These are phyloP conservation scores for Apotomis betuletana DNA, from an alignment of 2,888 invertebrate genomes.

Conservation along the genomic window DNA sequence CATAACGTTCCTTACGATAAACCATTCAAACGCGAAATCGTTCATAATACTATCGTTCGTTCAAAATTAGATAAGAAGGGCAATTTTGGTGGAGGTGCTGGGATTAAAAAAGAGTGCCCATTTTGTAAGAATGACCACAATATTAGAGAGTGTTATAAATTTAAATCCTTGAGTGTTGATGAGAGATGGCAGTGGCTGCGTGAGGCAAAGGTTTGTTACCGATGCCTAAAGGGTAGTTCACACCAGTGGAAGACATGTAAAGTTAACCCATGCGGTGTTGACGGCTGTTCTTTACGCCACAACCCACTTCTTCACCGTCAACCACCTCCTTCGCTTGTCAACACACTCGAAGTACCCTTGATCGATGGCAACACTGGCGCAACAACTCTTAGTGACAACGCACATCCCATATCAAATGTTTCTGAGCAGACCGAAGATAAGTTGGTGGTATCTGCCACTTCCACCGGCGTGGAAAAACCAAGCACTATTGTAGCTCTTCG, in stretches of 20 bases:
- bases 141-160: conserved; percentile 12
- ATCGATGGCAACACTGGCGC: background rate
- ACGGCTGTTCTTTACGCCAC: conserved; percentile 2
- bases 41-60: background rate
- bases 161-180: conserved; percentile 18
- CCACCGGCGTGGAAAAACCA: background rate
- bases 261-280: conserved; percentile 5
- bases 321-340: conserved; percentile 5
- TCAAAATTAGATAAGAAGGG: background rate
- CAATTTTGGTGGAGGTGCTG: too few relatives aligned
- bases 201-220: conserved; percentile 1
- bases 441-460: conserved; percentile 1
- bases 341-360: background rate
- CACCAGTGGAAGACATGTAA: conserved; percentile 10
- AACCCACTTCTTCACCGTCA: background rate
- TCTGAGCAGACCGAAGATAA: conserved; percentile 9
- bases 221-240: conserved; percentile 15
- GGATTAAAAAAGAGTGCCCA: background rate
- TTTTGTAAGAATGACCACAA: conserved; percentile 12
- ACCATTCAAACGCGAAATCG: conserved; percentile 1
- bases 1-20: background rate
- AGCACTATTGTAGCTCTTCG: background rate
- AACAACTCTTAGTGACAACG: background rate
- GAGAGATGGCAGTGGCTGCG: conserved; percentile 27
- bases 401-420: background rate